These are phyloP conservation scores for Clarias macrocephalus DNA, from an alignment of 2,113 vertebrate species.

Conservation along the genomic window DNA sequence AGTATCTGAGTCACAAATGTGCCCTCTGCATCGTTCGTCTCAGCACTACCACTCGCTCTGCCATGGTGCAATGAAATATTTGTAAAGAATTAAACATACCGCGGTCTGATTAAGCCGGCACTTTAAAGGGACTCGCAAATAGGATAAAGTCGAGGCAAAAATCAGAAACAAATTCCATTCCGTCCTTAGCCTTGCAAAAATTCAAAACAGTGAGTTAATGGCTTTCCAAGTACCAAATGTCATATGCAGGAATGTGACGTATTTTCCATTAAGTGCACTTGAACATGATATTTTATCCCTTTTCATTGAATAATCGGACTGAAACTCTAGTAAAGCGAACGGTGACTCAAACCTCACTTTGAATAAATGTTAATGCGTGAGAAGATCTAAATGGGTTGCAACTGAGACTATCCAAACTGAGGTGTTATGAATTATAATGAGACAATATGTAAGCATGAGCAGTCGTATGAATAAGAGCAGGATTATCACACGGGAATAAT, in stretches of 20 bases:
- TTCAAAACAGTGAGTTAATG: conserved; percentile 40
- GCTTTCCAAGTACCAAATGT: conserved; percentile 47
- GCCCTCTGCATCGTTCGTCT: conserved; percentile 49
- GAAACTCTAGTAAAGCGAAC: conserved; percentile 41
- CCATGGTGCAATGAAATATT: conserved; percentile 61
- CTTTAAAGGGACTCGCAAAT: conserved; percentile 60
- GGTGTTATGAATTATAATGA: conserved; percentile 25
- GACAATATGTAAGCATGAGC: conserved; percentile 27
- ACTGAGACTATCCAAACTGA: conserved; percentile 25
- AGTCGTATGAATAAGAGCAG: conserved; percentile 12
- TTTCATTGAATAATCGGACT: conserved; percentile 46
- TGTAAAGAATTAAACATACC: conserved; percentile 64
- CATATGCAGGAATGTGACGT: conserved; percentile 46
- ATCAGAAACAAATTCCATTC: conserved; percentile 55
- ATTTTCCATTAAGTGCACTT: conserved; percentile 52
- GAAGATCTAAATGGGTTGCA: conserved; percentile 38
- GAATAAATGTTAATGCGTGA: conserved; percentile 50
- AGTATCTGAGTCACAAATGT: conserved; percentile 60
- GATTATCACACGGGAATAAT: conserved; percentile 22
- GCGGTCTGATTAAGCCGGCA: conserved; percentile 51
- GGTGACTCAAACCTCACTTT: conserved; percentile 33
- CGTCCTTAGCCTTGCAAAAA: conserved; percentile 8
- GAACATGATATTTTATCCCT: conserved; percentile 29
- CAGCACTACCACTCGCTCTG: conserved; percentile 37
- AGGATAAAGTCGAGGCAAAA: conserved; percentile 61